A percentile compares a stretch with the other conserved stretches of the same genome.
These are phyloP conservation scores for Oasisia sp. DNA, from an alignment of 2,888 invertebrate species.

Conservation along the genomic window DNA sequence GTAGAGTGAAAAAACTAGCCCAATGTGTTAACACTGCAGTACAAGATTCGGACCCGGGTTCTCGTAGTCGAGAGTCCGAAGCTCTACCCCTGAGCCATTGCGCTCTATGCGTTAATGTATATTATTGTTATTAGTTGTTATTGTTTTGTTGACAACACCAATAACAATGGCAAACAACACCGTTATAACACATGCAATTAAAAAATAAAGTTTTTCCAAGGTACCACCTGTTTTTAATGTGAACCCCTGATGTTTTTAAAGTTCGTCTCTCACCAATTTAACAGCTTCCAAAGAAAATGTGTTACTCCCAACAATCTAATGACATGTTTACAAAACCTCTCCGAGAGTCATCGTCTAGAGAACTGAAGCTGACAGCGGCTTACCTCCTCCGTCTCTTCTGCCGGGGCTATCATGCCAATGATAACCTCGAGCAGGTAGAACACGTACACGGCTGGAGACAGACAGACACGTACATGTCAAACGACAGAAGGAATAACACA, in stretches of 20 bases:
- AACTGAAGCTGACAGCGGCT: background rate
- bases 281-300: too few species aligned
- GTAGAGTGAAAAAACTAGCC: too few species aligned
- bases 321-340: background rate
- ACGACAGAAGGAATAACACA: background rate
- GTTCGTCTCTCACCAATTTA: too few species aligned
- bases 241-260: too few species aligned
- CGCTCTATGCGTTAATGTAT: background rate
- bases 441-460: background rate
- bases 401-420: background rate
- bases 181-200: background rate
- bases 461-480: background rate
- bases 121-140: too few species aligned
- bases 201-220: background rate
- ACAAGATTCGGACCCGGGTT: too few species aligned
- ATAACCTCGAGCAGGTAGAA: background rate
- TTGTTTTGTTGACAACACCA: background rate
- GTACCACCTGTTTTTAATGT: too few species aligned
- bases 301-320: too few species aligned
- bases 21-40: too few species aligned
- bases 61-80: too few species aligned
- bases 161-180: background rate
- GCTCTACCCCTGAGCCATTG: too few species aligned
- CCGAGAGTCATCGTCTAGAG: background rate
- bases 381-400: background rate